These are phyloP conservation scores for Petrocephalus microphthalmus DNA, from an alignment of 2,113 vertebrate species.

Conservation along the genomic window DNA sequence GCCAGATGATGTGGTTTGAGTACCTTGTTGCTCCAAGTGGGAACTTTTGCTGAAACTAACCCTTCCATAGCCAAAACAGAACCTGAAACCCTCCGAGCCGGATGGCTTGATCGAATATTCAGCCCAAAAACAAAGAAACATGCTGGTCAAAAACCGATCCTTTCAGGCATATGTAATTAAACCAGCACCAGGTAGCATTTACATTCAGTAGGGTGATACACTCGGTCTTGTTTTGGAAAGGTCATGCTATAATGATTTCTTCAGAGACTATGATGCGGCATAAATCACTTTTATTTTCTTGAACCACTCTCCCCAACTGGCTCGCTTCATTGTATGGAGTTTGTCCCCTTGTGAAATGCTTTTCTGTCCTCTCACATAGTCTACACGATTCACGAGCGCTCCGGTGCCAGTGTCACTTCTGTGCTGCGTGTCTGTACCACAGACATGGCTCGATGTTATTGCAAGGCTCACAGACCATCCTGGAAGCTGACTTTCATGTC, in stretches of 20 bases:
- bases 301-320: background rate
- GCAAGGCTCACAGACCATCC: background rate
- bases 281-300: conserved; percentile 14
- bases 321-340: background rate
- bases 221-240: background rate
- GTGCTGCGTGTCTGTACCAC: background rate
- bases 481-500: conserved; percentile 12
- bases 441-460: conserved; percentile 1
- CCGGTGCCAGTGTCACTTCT: background rate
- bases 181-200: background rate
- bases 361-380: background rate
- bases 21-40: background rate
- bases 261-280: background rate
- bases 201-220: background rate
- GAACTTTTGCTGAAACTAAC: background rate
- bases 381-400: background rate
- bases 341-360: background rate
- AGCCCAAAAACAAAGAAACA: background rate
- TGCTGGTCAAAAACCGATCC: background rate
- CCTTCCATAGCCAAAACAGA: background rate
- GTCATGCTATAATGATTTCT: background rate
- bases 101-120: background rate
- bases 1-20: background rate
- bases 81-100: background rate
- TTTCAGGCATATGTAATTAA: background rate